phyloP scores from a whole-genome alignment of 2,888 invertebrate genomes.

The Protodeltote pygarga region DNA sequence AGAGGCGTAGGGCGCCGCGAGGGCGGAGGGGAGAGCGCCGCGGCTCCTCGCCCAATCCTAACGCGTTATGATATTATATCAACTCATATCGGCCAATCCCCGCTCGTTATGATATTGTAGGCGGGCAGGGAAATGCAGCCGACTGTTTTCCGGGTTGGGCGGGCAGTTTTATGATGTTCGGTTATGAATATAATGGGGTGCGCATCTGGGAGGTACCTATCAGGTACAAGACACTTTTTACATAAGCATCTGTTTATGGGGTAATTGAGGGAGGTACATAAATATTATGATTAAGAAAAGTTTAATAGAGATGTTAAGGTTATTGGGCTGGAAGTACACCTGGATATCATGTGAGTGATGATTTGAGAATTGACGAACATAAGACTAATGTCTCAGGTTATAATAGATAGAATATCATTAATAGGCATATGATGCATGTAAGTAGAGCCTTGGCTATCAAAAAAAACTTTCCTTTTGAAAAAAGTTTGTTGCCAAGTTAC shows the following conservation, averaged over 20 bases:
- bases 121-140: conserved; percentile 72
- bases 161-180: conserved; percentile 83
- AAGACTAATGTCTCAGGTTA: too few relatives aligned
- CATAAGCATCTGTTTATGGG: conserved; percentile 11
- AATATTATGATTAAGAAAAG: not conserved
- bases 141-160: conserved; percentile 78
- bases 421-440: too few relatives aligned
- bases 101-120: conserved; percentile 86
- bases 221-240: conserved; percentile 39
- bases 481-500: too few relatives aligned
- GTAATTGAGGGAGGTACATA: conserved; percentile 4
- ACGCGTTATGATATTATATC: conserved; percentile 89
- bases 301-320: too few relatives aligned
- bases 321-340: too few relatives aligned
- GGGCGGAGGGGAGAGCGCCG: conserved; percentile 68
- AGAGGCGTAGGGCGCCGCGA: conserved; percentile 62
- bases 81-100: conserved; percentile 85
- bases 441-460: too few relatives aligned
- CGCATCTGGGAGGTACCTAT: conserved; percentile 47
- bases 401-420: too few relatives aligned
- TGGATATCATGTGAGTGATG: too few relatives aligned
- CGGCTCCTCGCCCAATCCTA: conserved; percentile 83
- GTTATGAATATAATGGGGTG: conserved; percentile 82
- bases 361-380: too few relatives aligned
- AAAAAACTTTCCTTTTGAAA: too few relatives aligned